These are phyloP conservation scores for Ptilodon capucinus DNA, from an alignment of 2,888 invertebrate genomes.

Conservation along the genomic window DNA sequence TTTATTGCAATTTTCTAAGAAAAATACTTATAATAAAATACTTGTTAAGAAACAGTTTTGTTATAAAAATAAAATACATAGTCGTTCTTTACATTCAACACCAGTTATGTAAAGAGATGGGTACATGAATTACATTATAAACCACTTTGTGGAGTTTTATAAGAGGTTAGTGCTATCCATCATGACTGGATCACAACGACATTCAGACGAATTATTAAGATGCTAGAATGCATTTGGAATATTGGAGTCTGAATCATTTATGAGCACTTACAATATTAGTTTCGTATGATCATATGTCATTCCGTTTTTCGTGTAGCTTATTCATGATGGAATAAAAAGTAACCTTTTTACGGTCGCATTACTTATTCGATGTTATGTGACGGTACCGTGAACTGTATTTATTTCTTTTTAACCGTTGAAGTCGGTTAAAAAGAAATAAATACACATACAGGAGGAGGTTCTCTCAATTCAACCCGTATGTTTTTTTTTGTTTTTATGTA, in stretches of 20 bases:
- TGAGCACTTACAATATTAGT: conserved; percentile 11
- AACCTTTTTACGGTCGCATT: too few species aligned
- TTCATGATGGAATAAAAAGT: too few species aligned
- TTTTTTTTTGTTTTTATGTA: too few species aligned
- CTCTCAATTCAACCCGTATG: too few species aligned
- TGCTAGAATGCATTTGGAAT: conserved; percentile 7
- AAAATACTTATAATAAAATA: background rate
- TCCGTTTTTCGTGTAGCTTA: background rate
- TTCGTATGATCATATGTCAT: background rate
- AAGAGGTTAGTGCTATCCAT: background rate
- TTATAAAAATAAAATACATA: background rate
- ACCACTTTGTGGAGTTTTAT: background rate
- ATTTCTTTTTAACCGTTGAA: too few species aligned
- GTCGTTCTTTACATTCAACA: background rate
- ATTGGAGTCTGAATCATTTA: conserved; percentile 13
- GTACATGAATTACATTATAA: background rate
- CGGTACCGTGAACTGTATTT: too few species aligned
- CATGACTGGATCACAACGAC: conserved; percentile 8
- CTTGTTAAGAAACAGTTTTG: too few species aligned
- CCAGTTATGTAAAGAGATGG: conserved; percentile 1
- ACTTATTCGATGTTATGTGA: too few species aligned
- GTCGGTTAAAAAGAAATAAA: too few species aligned
- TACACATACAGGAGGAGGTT: too few species aligned
- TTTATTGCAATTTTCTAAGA: background rate
- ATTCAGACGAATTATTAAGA: conserved; percentile 25